Evolutionary conservation across 2,888 invertebrate genomes (phyloP).

Genomic region (Drosophila yooni): DNA sequence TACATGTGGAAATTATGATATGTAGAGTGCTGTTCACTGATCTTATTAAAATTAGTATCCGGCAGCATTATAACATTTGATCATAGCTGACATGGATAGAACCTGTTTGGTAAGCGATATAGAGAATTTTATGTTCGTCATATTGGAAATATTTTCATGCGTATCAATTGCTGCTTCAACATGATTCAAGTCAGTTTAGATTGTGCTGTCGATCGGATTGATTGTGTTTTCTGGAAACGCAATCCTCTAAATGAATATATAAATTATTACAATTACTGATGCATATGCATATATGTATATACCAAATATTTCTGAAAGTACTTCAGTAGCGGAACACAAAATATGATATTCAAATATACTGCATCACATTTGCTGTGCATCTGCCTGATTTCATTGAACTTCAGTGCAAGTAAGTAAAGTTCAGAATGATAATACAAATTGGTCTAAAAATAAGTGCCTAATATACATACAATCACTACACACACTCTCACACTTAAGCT

Average conservation of each 20-base stretch:
- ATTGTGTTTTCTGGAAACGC: conserved; percentile 28
- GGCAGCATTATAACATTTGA: neutral
- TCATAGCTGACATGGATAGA: neutral
- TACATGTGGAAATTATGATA: neutral
- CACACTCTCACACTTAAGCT: neutral
- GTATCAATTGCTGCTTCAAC: conserved; percentile 14
- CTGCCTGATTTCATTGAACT: conserved; percentile 20
- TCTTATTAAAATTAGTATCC: neutral
- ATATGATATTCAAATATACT: conserved; percentile 22
- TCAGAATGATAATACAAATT: conserved; percentile 35
- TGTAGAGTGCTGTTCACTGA: neutral
- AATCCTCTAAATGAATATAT: conserved; percentile 1
- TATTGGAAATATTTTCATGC: neutral
- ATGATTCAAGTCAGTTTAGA: conserved; percentile 49
- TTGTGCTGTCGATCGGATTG: conserved; percentile 50
- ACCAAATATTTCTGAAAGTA: neutral
- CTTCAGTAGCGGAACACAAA: neutral
- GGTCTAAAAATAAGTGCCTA: conserved; percentile 14
- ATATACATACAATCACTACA: neutral
- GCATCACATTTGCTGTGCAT: conserved; percentile 24
- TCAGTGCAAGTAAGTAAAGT: conserved; percentile 63
- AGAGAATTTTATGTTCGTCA: conserved; percentile 18
- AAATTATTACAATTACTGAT: neutral
- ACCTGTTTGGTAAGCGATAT: accelerated
- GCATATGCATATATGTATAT: neutral